Evolutionary conservation across 1,140 invertebrate genomes (phyloP).

Genomic region (Globodera ellingtonae): DNA sequence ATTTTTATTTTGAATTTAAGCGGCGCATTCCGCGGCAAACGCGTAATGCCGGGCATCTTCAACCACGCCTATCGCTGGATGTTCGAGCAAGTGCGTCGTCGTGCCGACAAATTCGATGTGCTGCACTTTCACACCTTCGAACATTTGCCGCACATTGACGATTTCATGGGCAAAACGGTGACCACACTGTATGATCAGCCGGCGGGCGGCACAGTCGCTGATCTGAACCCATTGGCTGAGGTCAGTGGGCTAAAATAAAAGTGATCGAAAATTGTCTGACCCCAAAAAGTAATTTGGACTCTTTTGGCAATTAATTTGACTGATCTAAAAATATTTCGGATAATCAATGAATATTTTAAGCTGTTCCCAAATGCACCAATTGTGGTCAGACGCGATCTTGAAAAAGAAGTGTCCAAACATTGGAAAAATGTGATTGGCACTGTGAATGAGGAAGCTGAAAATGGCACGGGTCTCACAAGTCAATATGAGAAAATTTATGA

Average conservation of each 20-base stretch:
- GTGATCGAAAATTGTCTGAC: too few relatives aligned
- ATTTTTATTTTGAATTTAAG: neutral
- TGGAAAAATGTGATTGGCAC: neutral
- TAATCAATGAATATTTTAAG: neutral
- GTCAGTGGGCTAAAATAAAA: neutral
- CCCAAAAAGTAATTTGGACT: too few relatives aligned
- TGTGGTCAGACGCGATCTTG: neutral
- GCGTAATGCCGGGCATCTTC: neutral
- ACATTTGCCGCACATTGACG: slow-evolving; percentile 12
- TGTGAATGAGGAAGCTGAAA: neutral
- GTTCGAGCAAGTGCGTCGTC: slow-evolving; percentile 7
- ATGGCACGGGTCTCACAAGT: neutral
- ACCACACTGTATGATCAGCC: neutral
- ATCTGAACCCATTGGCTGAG: neutral
- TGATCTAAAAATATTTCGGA: neutral
- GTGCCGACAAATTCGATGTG: slow-evolving; percentile 11
- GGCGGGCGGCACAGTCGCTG: neutral
- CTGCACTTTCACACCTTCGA: slow-evolving; percentile 19
- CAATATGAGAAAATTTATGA: neutral
- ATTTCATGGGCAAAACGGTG: neutral
- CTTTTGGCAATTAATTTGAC: too few relatives aligned
- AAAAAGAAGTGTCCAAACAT: neutral
- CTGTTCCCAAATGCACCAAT: neutral
- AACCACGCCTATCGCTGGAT: neutral
- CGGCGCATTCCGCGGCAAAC: neutral